Conservation (phyloP, 2,113 vertebrate genomes). For the Centropristis striata region DNA sequence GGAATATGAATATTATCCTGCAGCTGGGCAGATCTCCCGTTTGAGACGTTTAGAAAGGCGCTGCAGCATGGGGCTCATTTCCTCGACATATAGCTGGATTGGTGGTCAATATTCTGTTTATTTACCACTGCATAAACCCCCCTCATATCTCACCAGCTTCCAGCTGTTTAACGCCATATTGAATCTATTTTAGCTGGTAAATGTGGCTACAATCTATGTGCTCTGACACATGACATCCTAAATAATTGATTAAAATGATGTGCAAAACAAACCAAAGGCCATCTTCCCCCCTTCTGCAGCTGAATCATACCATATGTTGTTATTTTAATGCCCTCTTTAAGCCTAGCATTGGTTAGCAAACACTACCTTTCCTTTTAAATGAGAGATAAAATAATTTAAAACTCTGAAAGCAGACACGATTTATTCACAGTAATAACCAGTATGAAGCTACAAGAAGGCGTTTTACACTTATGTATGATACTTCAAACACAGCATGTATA, state of each 20-base stretch:
- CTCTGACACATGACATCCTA: slow-evolving; percentile 73
- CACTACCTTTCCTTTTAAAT: neutral
- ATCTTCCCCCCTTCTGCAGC: slow-evolving; percentile 34
- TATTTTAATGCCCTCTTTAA: neutral
- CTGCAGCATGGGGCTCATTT: slow-evolving; percentile 66
- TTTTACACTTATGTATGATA: neutral
- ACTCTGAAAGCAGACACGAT: neutral
- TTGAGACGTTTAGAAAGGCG: slow-evolving; percentile 45
- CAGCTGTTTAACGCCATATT: neutral
- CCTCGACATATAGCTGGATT: slow-evolving; percentile 43
- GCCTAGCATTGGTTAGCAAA: neutral
- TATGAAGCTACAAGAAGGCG: neutral
- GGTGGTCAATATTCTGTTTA: slow-evolving; percentile 32
- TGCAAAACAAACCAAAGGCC: slow-evolving; percentile 70
- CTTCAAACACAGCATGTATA: neutral
- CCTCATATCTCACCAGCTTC: slow-evolving; percentile 1
- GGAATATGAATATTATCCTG: slow-evolving; percentile 41
- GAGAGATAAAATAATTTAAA: neutral
- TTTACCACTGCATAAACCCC: slow-evolving; percentile 4
- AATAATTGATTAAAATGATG: slow-evolving; percentile 82
- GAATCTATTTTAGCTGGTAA: neutral
- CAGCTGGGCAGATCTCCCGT: slow-evolving; percentile 52
- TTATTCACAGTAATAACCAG: neutral
- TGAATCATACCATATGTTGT: slow-evolving; percentile 16
- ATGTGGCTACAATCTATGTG: slow-evolving; percentile 34